A percentile compares a stretch with the other conserved stretches of the same genome.
Evolutionary conservation across 2,888 invertebrate species (phyloP).

Genomic region (Drosophila aldrichi): DNA sequence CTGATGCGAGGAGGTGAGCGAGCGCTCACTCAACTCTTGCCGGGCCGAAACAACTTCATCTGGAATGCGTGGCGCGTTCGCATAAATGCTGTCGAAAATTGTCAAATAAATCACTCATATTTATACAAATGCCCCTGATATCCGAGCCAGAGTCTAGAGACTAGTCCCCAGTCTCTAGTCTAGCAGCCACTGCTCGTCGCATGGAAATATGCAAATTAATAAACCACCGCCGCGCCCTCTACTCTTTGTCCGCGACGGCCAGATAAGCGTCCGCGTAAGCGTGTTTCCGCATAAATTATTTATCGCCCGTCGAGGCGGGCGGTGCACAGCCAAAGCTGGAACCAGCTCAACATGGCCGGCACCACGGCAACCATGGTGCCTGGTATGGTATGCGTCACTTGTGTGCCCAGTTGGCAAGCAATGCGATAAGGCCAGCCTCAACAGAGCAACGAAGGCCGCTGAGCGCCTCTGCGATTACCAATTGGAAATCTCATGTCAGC

Average conservation of each 20-base stretch:
- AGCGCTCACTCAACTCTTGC: constrained; percentile 17
- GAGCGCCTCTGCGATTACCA: not conserved
- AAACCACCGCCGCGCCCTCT: constrained; percentile 21
- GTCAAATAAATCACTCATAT: constrained; percentile 84
- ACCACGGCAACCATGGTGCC: constrained; percentile 38
- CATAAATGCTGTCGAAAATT: constrained; percentile 79
- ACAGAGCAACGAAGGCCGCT: not conserved
- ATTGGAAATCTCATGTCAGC: not conserved
- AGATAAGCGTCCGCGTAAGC: constrained; percentile 71
- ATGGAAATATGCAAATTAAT: constrained; percentile 57
- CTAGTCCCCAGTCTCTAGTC: not conserved
- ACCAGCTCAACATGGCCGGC: constrained; percentile 50
- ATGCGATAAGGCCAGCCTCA: not conserved
- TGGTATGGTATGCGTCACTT: constrained; percentile 8
- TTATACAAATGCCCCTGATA: constrained; percentile 80
- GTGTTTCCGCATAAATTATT: constrained; percentile 80
- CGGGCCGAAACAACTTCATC: constrained; percentile 48
- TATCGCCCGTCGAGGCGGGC: constrained; percentile 21
- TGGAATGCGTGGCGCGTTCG: constrained; percentile 74
- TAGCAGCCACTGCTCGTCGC: constrained; percentile 26
- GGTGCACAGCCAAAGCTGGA: constrained; percentile 1
- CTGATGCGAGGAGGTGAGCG: constrained; percentile 1
- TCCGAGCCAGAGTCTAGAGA: constrained; percentile 39
- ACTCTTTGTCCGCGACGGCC: constrained; percentile 38
- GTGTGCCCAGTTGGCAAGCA: constrained; percentile 5